Conservation (phyloP, 2,797 vertebrate genomes). For the Octomys mimax region DNA sequence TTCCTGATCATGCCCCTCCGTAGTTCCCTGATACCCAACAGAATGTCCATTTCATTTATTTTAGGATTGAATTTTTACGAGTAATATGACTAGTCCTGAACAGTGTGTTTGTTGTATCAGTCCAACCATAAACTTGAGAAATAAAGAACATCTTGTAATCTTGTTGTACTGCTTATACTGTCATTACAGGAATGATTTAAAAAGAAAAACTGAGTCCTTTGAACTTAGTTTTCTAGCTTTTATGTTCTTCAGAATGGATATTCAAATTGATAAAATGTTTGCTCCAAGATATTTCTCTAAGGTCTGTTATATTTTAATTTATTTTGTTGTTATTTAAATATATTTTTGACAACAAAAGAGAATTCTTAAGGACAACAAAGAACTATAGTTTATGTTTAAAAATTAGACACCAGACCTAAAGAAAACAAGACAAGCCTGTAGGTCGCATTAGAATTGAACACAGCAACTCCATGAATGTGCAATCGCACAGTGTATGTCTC, state of each 20-base stretch:
- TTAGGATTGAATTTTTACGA: constrained; percentile 13
- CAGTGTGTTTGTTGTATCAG: constrained; percentile 21
- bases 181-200: not conserved
- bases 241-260: not conserved
- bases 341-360: not conserved
- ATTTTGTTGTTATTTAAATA: constrained; percentile 54
- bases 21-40: not conserved
- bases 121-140: constrained; percentile 28
- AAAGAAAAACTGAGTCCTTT: not conserved
- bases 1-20: not conserved
- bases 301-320: constrained; percentile 33
- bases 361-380: not conserved
- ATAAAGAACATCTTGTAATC: not conserved
- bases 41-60: constrained; percentile 11
- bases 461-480: not conserved
- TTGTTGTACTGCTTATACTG: not conserved
- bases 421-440: not conserved
- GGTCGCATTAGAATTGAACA: not conserved
- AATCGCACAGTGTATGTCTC: not conserved
- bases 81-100: not conserved
- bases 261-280: not conserved
- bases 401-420: constrained; percentile 5
- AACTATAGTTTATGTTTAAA: constrained; percentile 46
- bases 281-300: not conserved
- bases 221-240: constrained; percentile 41